Evolutionary conservation across 2,888 invertebrate genomes (phyloP), one percentile per base, ranked within the genome.

Genomic region (Adelphocoris suturalis): DNA sequence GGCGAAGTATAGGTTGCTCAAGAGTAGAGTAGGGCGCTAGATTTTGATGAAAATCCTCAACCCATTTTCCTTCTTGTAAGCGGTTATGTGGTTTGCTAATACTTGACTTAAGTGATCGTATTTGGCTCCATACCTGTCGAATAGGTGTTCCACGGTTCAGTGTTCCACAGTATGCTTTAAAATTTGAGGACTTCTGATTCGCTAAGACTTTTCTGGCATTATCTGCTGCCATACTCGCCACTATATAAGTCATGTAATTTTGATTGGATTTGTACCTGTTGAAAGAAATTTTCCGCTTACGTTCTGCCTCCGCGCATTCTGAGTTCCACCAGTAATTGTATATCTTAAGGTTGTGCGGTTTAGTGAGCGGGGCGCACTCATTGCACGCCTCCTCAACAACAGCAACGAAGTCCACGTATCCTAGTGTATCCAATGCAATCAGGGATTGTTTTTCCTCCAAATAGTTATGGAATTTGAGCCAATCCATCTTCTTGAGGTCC

Each of bases 121-220:
- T 61, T 61, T 11, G n/a, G 61, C 61, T 61, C 61, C 61, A 61
- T 19, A 61, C n/a, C 11, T 57, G 14, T 57, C 19, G n/a, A 61
- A 61, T 61, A 61, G 61, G 19, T 61, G 61, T 19, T 61, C 61
- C 61, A 19, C 61, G 61, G 61, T 61, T 61, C 61, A 61, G 19
- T 19, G 57, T 19, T 4, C 61, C 61, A 61, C 61, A 61, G 61
- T 61, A 61, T 3, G n/a, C 19, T 61, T 61, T 61, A 19, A 61
- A 61, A 19, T 19, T 61, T n/a, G 61, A 61, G 61, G 61, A 61
- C 19, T 61, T 61, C n/a, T 61, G 61, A 48, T 61, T 61, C 61
- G 61, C 61, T 61, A 61, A 19, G 19, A 61, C 61, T 61, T 61
- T 61, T 19, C 61, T 61, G 4, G 61, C 19, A 19, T 61, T 61